Conservation (phyloP, 2,888 invertebrate genomes). For the Adela reaumurella region DNA sequence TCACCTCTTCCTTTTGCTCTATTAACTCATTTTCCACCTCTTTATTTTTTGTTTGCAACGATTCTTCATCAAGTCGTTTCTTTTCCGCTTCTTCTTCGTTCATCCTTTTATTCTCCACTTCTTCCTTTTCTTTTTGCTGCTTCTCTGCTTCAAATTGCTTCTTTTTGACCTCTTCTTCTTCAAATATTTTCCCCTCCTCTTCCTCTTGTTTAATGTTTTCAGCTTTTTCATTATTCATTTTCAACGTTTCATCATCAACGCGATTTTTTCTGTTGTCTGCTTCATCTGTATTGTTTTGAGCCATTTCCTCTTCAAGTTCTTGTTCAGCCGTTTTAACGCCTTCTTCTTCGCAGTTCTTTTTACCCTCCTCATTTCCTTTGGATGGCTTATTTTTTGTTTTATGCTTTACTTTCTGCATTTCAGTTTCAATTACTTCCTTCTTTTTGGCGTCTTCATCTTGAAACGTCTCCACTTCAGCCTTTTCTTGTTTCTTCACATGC, state of each 20-base stretch:
- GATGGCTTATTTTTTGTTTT: neutral
- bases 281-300: no score
- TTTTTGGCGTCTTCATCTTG: constrained; percentile 8
- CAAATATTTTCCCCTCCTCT: constrained; percentile 4
- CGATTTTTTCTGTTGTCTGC: no score
- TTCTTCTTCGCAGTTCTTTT: neutral
- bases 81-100: neutral
- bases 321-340: constrained; percentile 5
- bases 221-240: no score
- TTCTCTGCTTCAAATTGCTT: constrained; percentile 6
- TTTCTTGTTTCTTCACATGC: constrained; percentile 10
- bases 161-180: constrained; percentile 5
- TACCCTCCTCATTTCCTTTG: neutral
- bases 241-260: no score
- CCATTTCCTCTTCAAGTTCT: no score
- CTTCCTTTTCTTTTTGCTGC: constrained; percentile 12
- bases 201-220: no score
- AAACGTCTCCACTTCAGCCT: constrained; percentile 8
- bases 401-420: constrained; percentile 5
- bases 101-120: constrained; percentile 11
- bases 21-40: constrained; percentile 10
- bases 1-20: no score
- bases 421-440: constrained; percentile 1
- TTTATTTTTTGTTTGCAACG: constrained; percentile 12
- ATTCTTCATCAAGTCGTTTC: constrained; percentile 4